Percentiles rank a stretch among this genome's conserved stretches.
Conservation (phyloP, 2,113 vertebrate species). For the Nycticorax nycticorax region DNA sequence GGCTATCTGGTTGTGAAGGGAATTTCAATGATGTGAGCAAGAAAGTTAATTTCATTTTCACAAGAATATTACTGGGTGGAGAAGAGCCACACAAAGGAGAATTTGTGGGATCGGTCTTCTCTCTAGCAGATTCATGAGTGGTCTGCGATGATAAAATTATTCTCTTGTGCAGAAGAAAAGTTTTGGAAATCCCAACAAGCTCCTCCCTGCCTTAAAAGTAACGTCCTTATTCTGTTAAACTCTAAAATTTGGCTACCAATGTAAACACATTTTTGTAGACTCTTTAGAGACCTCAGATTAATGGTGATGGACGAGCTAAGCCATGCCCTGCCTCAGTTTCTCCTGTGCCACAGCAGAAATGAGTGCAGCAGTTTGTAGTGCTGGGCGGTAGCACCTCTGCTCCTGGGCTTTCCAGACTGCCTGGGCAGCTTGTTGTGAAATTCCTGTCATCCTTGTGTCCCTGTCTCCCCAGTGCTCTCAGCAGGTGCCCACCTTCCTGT, state of each 20-base stretch:
- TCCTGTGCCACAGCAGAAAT: neutral
- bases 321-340: neutral
- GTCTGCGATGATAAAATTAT: neutral
- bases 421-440: neutral
- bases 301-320: neutral
- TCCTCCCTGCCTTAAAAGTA: neutral
- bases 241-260: neutral
- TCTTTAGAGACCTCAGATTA: neutral
- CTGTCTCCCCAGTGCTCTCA: neutral
- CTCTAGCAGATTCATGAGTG: neutral
- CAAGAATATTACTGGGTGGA: neutral
- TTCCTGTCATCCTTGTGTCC: neutral
- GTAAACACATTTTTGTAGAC: neutral
- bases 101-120: neutral
- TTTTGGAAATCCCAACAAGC: neutral
- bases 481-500: neutral
- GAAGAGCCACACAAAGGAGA: constrained; percentile 7
- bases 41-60: constrained; percentile 52
- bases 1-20: constrained; percentile 38
- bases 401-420: neutral
- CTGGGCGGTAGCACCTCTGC: neutral
- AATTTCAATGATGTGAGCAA: constrained; percentile 57
- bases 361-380: neutral
- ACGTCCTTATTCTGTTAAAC: neutral
- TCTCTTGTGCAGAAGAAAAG: constrained; percentile 17